Conservation (phyloP, 2,113 vertebrate species). For the Leptobrachium ailaonicum region DNA sequence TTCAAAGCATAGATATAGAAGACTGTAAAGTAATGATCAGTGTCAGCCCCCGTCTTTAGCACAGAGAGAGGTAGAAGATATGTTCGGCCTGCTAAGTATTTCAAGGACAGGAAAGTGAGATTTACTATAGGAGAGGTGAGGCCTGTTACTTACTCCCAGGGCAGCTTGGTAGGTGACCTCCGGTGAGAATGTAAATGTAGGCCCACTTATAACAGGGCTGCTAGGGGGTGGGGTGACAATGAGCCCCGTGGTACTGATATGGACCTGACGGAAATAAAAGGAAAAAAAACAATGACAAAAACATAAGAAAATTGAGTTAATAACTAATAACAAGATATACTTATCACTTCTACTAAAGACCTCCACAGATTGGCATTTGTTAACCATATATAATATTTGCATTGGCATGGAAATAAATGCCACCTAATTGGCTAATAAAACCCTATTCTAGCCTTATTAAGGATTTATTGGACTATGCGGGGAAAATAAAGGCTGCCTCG, state of each 20-base stretch:
- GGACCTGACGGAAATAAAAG: conserved; percentile 75
- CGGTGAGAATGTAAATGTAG: conserved; percentile 89
- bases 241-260: conserved; percentile 92
- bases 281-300: conserved; percentile 8
- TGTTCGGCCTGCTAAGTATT: not conserved
- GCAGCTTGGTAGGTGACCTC: conserved; percentile 84
- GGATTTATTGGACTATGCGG: too few species aligned
- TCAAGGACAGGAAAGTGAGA: not conserved
- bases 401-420: too few species aligned
- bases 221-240: conserved; percentile 96
- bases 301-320: not conserved
- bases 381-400: too few species aligned
- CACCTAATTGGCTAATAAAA: too few species aligned
- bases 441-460: too few species aligned
- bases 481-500: too few species aligned
- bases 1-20: too few species aligned
- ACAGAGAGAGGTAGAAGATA: not conserved
- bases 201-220: conserved; percentile 91
- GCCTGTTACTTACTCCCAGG: conserved; percentile 68
- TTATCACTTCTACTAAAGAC: too few species aligned
- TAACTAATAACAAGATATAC: not conserved
- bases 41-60: not conserved
- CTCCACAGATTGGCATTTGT: too few species aligned
- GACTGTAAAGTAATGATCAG: too few species aligned
- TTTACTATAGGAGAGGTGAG: conserved; percentile 10